Percentiles rank a stretch among this genome's conserved stretches.
phyloP scores from a whole-genome alignment of 2,797 vertebrate genomes.

The Lates japonicus region DNA sequence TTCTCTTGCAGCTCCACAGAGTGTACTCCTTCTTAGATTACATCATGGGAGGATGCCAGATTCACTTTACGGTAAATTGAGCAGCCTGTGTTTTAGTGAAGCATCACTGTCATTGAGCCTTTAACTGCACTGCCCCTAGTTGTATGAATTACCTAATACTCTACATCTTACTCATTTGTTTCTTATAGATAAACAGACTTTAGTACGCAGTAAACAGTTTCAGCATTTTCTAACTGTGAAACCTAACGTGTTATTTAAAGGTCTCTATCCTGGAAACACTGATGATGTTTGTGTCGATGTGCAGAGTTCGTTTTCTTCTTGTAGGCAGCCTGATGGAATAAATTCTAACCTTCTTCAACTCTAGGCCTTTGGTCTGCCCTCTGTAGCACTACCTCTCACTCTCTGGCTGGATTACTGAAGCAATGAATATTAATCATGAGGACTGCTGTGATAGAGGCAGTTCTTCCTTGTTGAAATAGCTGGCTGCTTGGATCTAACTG shows the following conservation, averaged over 20 bases:
- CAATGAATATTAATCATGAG: constrained; percentile 72
- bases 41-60: constrained; percentile 98
- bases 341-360: constrained; percentile 62
- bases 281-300: constrained; percentile 23
- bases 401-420: constrained; percentile 57
- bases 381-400: constrained; percentile 37
- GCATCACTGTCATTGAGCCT: constrained; percentile 34
- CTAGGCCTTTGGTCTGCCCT: constrained; percentile 64
- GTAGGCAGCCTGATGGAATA: constrained; percentile 55
- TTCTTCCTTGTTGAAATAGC: constrained; percentile 42
- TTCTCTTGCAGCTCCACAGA: constrained; percentile 91
- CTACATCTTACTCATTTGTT: constrained; percentile 26
- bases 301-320: constrained; percentile 33
- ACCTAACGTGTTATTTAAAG: constrained; percentile 12
- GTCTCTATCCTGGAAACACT: constrained; percentile 7
- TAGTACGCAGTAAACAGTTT: background rate
- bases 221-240: constrained; percentile 17
- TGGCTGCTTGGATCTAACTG: constrained; percentile 33
- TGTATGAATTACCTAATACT: constrained; percentile 33
- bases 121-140: constrained; percentile 20
- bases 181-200: background rate
- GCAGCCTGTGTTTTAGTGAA: constrained; percentile 39
- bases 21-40: constrained; percentile 98
- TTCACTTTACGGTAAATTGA: constrained; percentile 95
- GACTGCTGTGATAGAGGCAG: constrained; percentile 50